Evolutionary conservation across 1,140 invertebrate genomes (phyloP).

Genomic region (Solenopsis invicta): DNA sequence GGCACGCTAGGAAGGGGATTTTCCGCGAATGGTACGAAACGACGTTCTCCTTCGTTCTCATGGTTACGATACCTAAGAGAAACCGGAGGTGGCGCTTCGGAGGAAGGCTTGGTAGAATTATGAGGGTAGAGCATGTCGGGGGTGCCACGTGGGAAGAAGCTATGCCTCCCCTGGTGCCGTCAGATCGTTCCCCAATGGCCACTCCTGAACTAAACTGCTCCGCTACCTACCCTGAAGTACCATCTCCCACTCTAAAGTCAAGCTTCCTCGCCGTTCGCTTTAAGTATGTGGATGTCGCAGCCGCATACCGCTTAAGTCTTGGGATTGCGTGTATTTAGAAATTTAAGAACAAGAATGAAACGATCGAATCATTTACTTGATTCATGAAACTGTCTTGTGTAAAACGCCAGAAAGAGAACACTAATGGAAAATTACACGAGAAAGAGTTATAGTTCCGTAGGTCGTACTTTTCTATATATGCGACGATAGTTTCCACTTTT

Average conservation of each 20-base stretch:
- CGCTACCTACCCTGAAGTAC: constrained; percentile 76
- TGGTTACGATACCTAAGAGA: constrained; percentile 60
- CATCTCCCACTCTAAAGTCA: constrained; percentile 64
- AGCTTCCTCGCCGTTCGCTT: constrained; percentile 57
- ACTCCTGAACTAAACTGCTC: constrained; percentile 85
- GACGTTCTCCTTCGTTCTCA: constrained; percentile 57
- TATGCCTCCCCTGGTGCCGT: constrained; percentile 85
- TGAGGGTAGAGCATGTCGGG: constrained; percentile 82
- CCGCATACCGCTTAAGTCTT: constrained; percentile 30
- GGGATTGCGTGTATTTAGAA: constrained; percentile 21
- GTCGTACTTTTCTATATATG: too few species aligned
- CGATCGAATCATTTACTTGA: background rate
- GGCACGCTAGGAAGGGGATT: constrained; percentile 31
- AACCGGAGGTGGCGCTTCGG: constrained; percentile 67
- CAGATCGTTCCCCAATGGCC: constrained; percentile 85
- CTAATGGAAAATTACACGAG: background rate
- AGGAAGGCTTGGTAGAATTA: constrained; percentile 80
- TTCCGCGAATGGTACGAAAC: constrained; percentile 37
- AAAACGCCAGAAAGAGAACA: background rate
- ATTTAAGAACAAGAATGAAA: constrained; percentile 17
- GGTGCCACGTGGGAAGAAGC: constrained; percentile 84
- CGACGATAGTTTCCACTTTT: background rate
- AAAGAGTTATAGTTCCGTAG: background rate
- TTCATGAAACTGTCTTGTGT: background rate
- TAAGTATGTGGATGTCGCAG: constrained; percentile 31